Evolutionary conservation across 2,113 vertebrate species (phyloP), one percentile per base, ranked within the genome.

Genomic region (Corapipo altera): DNA sequence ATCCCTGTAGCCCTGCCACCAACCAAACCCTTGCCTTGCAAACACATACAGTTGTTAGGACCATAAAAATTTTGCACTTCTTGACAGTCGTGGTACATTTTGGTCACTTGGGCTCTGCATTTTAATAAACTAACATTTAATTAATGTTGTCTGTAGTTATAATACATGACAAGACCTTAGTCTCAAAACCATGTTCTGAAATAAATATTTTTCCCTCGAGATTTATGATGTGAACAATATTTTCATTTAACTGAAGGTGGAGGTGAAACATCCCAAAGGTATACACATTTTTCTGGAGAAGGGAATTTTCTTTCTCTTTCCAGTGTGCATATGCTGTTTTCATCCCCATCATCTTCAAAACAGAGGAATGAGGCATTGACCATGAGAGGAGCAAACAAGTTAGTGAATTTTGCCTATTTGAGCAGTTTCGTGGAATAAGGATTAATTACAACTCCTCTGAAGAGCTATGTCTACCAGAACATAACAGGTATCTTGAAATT

Each of bases 161-260:
- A 82, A 51, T 11, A 52, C 1, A 6, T n/a, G 21, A 24, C 15
- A 79, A 74, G 8, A 81, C 27, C 19, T 44, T 37, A 32, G 61
- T 20, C 35, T 57, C 0, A 0, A 26, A 92, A 37, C 5, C 0
- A 0, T 46, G 4, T 48, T 71, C 35, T 61, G 44, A 79, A 64
- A 46, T 18, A 32, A 49, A 6, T 43, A 46, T 26, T 67, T 71
- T 69, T 43, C 20, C 20, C 32, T 64, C 21, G 27, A 70, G 6
- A 39, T 76, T 91, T 65, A 24, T 35, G 24, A 48, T 16, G 7
- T 27, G 33, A 72, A 80, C 2, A 62, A 15, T 83, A 86, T 57
- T 93, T 86, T 61, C 8, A 23, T 35, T 55, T 66, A 20, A n/a
- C 19, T 65, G 49, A 73, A 39, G 4, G 8, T 3, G 52, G 19